Conservation (phyloP, 30 jellyfish, hydroid and myxozoan species). For the Rhopilema esculentum region DNA sequence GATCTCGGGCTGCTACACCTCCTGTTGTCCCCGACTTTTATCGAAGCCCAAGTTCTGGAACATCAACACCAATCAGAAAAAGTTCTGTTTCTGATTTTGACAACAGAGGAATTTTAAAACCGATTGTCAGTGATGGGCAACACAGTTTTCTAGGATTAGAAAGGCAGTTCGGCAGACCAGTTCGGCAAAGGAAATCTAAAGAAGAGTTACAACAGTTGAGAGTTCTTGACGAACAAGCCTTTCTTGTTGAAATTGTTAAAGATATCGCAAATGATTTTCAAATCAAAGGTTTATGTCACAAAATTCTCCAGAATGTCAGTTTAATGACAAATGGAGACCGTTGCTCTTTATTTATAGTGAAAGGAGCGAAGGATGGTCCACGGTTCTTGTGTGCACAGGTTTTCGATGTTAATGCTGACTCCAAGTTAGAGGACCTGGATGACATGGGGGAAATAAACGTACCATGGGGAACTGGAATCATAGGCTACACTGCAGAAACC, state of each 20-base stretch:
- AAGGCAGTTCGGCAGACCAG: conserved; percentile 85
- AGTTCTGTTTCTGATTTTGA: conserved; percentile 84
- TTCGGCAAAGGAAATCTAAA: conserved; percentile 90
- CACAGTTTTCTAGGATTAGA: conserved; percentile 91
- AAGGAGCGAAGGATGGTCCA: conserved; percentile 89
- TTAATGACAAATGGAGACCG: conserved; percentile 91
- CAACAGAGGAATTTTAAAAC: conserved; percentile 85
- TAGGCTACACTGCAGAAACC: conserved; percentile 92
- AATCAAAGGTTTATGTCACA: conserved; percentile 86
- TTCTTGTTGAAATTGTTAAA: conserved; percentile 85
- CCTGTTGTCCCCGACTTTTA: conserved; percentile 65
- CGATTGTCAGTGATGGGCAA: conserved; percentile 87
- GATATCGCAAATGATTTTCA: conserved; percentile 93
- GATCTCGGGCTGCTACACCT: conserved; percentile 91
- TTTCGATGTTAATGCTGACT: conserved; percentile 97
- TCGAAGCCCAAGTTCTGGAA: conserved; percentile 73
- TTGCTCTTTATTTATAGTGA: conserved; percentile 91
- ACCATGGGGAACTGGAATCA: conserved; percentile 95
- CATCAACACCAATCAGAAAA: conserved; percentile 89
- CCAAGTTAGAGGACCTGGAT: conserved; percentile 85
- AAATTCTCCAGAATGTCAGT: conserved; percentile 91
- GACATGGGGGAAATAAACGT: conserved; percentile 80
- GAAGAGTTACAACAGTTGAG: conserved; percentile 89
- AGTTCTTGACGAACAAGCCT: conserved; percentile 88
- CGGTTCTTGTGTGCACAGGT: conserved; percentile 86